These are phyloP conservation scores for Diadegma fenestrale DNA, from an alignment of 2,888 invertebrate genomes.

Conservation along the genomic window DNA sequence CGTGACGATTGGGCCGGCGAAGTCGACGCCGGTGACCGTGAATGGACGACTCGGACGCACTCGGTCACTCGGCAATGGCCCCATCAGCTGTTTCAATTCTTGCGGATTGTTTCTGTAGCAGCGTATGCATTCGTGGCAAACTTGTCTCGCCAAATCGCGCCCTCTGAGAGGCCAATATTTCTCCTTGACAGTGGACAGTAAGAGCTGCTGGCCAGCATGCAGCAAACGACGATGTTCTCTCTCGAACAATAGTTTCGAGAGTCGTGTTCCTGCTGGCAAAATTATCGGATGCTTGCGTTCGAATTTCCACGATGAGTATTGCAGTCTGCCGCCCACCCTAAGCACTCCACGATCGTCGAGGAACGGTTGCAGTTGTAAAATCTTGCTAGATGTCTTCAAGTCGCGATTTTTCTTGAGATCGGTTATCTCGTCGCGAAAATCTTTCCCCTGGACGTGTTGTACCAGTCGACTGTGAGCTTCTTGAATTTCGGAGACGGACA, in stretches of 20 bases:
- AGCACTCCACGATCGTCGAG: slow-evolving; percentile 54
- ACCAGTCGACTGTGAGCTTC: slow-evolving; percentile 21
- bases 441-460: neutral
- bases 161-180: slow-evolving; percentile 67
- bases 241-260: too few relatives aligned
- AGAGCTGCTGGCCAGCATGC: slow-evolving; percentile 63
- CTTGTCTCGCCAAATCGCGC: slow-evolving; percentile 56
- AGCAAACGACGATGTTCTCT: too few relatives aligned
- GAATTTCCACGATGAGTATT: slow-evolving; percentile 33
- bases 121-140: slow-evolving; percentile 62
- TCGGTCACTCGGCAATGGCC: slow-evolving; percentile 27
- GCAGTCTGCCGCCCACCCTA: slow-evolving; percentile 66
- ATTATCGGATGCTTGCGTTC: too few relatives aligned
- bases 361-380: slow-evolving; percentile 49
- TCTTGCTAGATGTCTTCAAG: slow-evolving; percentile 30
- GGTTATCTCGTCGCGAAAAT: slow-evolving; percentile 46
- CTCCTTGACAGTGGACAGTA: slow-evolving; percentile 51
- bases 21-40: slow-evolving; percentile 56
- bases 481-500: slow-evolving; percentile 16
- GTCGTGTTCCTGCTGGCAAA: too few relatives aligned
- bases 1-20: slow-evolving; percentile 55
- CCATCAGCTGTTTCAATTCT: slow-evolving; percentile 22
- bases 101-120: slow-evolving; percentile 61
- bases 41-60: slow-evolving; percentile 53
- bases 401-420: neutral